Evolutionary conservation across 2,888 invertebrate genomes (phyloP).

Genomic region (Acanthosoma haemorrhoidale): DNA sequence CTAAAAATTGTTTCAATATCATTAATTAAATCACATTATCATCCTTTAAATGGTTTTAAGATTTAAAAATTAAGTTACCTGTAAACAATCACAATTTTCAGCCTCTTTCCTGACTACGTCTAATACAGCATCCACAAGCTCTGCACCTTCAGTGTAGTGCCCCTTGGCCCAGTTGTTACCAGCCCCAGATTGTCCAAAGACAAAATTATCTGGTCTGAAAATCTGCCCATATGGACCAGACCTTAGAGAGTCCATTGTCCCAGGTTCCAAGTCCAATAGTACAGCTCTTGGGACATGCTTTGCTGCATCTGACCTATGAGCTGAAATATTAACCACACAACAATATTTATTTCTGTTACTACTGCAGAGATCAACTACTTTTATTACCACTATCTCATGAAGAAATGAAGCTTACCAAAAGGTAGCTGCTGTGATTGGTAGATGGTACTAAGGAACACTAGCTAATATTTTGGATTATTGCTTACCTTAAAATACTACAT

Average conservation of each 20-base stretch:
- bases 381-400: too few relatives aligned
- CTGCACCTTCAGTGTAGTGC: slow-evolving; percentile 59
- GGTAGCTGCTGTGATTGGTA: too few relatives aligned
- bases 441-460: too few relatives aligned
- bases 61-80: slow-evolving; percentile 42
- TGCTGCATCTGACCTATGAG: not conserved
- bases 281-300: slow-evolving; percentile 44
- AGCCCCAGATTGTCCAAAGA: slow-evolving; percentile 55
- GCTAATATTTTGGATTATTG: too few relatives aligned
- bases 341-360: too few relatives aligned
- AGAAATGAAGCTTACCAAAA: too few relatives aligned
- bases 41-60: too few relatives aligned
- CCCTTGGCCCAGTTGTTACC: slow-evolving; percentile 55
- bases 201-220: slow-evolving; percentile 65
- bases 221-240: slow-evolving; percentile 67
- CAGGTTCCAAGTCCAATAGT: slow-evolving; percentile 63
- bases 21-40: too few relatives aligned
- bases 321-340: too few relatives aligned
- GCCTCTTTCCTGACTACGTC: slow-evolving; percentile 52
- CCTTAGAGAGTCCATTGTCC: slow-evolving; percentile 81
- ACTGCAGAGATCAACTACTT: too few relatives aligned
- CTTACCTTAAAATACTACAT: too few relatives aligned
- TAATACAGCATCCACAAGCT: slow-evolving; percentile 54
- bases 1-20: slow-evolving; percentile 34
- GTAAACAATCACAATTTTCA: slow-evolving; percentile 58